A percentile compares a stretch with the other conserved stretches of the same genome.
These are phyloP conservation scores for Argyresthia albistria DNA, from an alignment of 2,888 invertebrate species.

Conservation along the genomic window DNA sequence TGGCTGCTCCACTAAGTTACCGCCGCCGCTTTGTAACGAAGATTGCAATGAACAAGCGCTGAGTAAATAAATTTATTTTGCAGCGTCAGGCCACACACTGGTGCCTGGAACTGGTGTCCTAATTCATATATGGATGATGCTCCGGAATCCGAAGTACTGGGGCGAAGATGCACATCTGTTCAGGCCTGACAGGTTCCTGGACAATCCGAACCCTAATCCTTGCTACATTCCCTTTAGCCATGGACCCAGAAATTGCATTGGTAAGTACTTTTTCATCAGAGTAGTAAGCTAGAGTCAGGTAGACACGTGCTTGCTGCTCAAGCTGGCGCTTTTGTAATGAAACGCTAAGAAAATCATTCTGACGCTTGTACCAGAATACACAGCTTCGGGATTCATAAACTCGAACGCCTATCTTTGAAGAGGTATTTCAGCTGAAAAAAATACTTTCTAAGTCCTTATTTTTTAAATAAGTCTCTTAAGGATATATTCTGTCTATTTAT, in stretches of 20 bases:
- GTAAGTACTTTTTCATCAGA: constrained; percentile 15
- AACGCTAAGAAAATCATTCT: too few species aligned
- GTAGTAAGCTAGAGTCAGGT: too few species aligned
- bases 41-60: neutral
- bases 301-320: too few species aligned
- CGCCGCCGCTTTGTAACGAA: neutral
- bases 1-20: neutral
- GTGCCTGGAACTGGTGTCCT: constrained; percentile 17
- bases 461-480: too few species aligned
- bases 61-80: constrained; percentile 2
- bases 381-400: too few species aligned
- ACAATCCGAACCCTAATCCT: constrained; percentile 19
- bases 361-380: too few species aligned
- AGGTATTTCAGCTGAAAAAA: too few species aligned
- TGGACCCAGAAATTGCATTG: constrained; percentile 29
- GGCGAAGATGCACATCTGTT: constrained; percentile 27
- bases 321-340: too few species aligned
- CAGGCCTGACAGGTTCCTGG: constrained; percentile 29
- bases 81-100: constrained; percentile 21
- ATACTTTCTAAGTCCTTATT: too few species aligned
- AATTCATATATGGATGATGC: constrained; percentile 29
- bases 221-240: constrained; percentile 28
- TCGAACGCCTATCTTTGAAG: too few species aligned
- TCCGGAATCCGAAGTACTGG: constrained; percentile 48
- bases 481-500: too few species aligned